Base-by-base conservation (phyloP, 2,797 vertebrate genomes). In the Urophycis tenuis region DNA sequence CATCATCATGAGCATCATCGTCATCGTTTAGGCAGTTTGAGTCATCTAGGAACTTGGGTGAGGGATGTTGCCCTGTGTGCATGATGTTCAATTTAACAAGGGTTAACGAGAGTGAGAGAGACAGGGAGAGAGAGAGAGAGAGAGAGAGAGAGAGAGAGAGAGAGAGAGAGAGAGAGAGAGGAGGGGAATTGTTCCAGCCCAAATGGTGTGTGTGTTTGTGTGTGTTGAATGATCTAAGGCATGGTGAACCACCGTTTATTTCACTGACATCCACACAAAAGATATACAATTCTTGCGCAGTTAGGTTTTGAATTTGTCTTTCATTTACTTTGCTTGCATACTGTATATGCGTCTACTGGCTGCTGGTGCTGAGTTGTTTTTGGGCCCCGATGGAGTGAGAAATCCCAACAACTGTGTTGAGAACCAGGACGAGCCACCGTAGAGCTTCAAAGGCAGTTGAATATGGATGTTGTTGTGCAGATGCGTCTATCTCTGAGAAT, bases 401-500 rank as follows among this genome's bases (percentile, higher is more conserved):
- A 60, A n/a, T n/a, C n/a, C n/a, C n/a, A n/a, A n/a, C n/a, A n/a
- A 25, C 53, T 25, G 53, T 60, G 49, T n/a, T 6, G 14, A 8
- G 2, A 60, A 60, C 7, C 6, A n/a, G 53, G 53, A n/a, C 22
- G 53, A 60, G 53, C 53, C 15, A 22, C 45, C 45, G n/a, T n/a
- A n/a, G n/a, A n/a, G n/a, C n/a, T n/a, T 36, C 35, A 49, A 19
- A 49, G 45, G 45, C 45, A 49, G 6, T 77, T 72, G 70, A 71
- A 74, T 60, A 15, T 22, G 41, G n/a, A 30, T 41, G 72, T 45
- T 34, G 33, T 35, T 78, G 45, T 78, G 73, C 36, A 36, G 3
- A 49, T 49, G 19, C 45, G 45, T 49, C 45, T 22, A 49, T 19
- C 15, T 22, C 4, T 19, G 45, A 49, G 45, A 19, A 49, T 22